Base-by-base conservation (phyloP, 2,797 vertebrate species). In the Phaenicophaeus curvirostris region DNA sequence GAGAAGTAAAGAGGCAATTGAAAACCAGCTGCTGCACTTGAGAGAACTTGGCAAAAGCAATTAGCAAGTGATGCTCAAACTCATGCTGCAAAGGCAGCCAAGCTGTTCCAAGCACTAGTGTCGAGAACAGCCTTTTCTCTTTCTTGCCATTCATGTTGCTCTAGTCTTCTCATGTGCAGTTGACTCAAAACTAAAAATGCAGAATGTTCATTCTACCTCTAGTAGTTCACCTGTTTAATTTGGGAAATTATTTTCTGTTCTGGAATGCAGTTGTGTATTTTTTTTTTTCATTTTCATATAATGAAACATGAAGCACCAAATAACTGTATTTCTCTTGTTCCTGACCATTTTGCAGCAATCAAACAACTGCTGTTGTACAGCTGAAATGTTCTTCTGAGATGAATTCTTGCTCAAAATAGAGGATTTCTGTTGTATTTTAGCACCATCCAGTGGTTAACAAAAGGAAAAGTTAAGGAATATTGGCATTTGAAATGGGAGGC, bases 371-470 rank as follows among this genome's bases (percentile, higher is more conserved):
- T 83, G 33, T 61, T 67, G 44, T 37, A 30, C 13, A 58, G 31
- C 41, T 69, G 17, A 13, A 74, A 51, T 37, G 4, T 39, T 83
- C 33, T 51, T 63, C 13, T 6, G 30, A 87, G 57, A 71, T 37
- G 2, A 80, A 57, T 67, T 82, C 25, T 82, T 69, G n/a, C 37
- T 82, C 57, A 79, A 79, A 93, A 57, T 25, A 73, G 23, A 58
- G n/a, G n/a, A 35, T 3, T 77, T 69, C 10, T 39, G 62, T 54
- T 94, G 57, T n/a, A 71, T 94, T 90, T 94, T 86, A 91, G 94
- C 94, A 94, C 94, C 94, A 95, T 78, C 94, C 77, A 78, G 94
- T 95, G 94, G 92, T 91, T 85, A 42, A 68, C 88, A n/a, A 35
- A 37, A 46, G 15, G 31, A 68, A 33, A 67, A n/a, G 10, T 62